These are phyloP conservation scores for Netta rufina DNA, from an alignment of 2,797 vertebrate genomes.

Conservation along the genomic window DNA sequence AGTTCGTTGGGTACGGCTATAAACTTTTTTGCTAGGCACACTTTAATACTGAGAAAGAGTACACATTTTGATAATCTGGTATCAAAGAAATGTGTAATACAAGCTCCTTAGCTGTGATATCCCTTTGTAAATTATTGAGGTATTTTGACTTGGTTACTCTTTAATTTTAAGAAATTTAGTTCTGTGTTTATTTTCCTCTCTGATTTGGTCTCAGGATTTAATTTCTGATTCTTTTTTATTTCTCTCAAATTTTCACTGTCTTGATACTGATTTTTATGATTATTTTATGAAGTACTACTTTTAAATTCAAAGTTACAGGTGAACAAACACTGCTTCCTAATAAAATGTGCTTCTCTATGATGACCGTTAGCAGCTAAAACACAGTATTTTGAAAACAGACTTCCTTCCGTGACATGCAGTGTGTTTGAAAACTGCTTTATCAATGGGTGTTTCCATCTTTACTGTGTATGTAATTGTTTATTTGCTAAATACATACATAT, in stretches of 20 bases:
- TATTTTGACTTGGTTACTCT: not conserved
- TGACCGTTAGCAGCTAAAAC: not conserved
- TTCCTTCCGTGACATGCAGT: not conserved
- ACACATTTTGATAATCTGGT: not conserved
- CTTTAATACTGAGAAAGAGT: not conserved
- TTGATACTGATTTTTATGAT: not conserved
- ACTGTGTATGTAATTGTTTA: fast-evolving
- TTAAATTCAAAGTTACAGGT: not conserved
- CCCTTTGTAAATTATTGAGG: not conserved
- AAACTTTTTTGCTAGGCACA: not conserved
- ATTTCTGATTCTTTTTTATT: not conserved
- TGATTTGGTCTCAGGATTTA: not conserved
- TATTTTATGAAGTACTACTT: not conserved
- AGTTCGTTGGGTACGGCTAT: fast-evolving
- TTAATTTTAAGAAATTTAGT: not conserved
- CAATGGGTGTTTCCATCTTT: not conserved
- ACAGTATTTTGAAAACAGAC: not conserved
- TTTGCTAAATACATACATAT: not conserved
- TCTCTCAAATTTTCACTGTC: not conserved
- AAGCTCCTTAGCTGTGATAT: not conserved
- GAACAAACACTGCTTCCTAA: not conserved
- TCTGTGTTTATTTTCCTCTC: not conserved
- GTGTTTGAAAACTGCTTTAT: not conserved
- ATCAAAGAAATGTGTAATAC: not conserved
- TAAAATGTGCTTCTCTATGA: not conserved